A percentile compares a stretch with the other conserved stretches of the same genome.
phyloP scores from a whole-genome alignment of 2,113 vertebrate species.

The Xiphias gladius region DNA sequence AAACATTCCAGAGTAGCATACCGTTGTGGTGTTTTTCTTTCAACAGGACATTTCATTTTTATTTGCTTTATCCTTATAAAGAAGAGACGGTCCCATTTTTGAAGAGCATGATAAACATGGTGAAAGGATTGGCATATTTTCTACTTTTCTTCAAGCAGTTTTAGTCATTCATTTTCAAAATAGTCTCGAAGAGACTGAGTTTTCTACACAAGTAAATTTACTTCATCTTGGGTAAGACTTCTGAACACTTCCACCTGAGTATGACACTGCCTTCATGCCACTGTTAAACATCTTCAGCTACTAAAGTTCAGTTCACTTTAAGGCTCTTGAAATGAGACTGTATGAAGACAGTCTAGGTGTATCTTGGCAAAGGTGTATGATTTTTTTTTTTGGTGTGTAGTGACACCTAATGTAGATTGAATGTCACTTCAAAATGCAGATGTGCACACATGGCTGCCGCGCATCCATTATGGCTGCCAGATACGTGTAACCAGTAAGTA shows the following conservation, averaged over 20 bases:
- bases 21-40: too few species aligned
- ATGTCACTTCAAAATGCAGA: conserved; percentile 1
- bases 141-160: not conserved
- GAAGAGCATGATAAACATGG: not conserved
- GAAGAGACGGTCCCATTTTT: not conserved
- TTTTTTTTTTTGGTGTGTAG: not conserved
- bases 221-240: not conserved
- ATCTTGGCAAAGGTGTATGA: not conserved
- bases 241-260: not conserved
- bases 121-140: not conserved
- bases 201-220: not conserved
- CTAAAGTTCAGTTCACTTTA: not conserved
- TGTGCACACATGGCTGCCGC: not conserved
- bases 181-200: not conserved
- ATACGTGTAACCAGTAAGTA: conserved; percentile 24
- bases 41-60: too few species aligned
- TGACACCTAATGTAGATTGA: conserved; percentile 45
- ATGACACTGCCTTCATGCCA: not conserved
- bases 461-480: conserved; percentile 48
- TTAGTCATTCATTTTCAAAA: not conserved
- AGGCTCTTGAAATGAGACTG: not conserved
- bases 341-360: not conserved
- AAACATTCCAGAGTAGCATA: too few species aligned
- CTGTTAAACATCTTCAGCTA: not conserved
- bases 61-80: too few species aligned